Evolutionary conservation across 2,888 invertebrate genomes (phyloP).

Genomic region (Lysandra coridon): DNA sequence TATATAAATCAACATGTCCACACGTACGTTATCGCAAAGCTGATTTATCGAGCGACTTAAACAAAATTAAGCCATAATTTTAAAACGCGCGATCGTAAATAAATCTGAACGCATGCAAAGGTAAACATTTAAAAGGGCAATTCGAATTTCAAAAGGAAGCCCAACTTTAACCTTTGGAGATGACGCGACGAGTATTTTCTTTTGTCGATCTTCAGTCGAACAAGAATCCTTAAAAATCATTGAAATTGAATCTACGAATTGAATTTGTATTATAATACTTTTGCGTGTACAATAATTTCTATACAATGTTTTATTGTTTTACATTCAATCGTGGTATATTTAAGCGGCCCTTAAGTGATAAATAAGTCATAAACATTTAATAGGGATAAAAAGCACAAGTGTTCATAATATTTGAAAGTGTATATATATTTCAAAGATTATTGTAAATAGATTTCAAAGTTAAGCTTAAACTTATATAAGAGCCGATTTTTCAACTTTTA

Average conservation of each 20-base stretch:
- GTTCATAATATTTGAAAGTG: too few relatives aligned
- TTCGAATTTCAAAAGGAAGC: constrained; percentile 17
- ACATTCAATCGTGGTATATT: background rate
- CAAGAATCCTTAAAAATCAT: background rate
- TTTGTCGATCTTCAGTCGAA: background rate
- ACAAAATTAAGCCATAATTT: constrained; percentile 27
- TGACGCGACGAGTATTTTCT: background rate
- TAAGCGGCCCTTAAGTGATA: background rate
- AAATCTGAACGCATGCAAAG: background rate
- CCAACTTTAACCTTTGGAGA: background rate
- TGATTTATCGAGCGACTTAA: background rate
- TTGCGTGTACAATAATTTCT: too few relatives aligned
- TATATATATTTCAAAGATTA: too few relatives aligned
- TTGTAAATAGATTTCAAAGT: background rate
- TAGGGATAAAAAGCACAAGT: background rate
- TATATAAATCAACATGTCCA: constrained; percentile 10
- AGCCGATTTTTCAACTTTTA: too few relatives aligned
- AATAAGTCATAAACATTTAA: background rate
- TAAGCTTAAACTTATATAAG: background rate
- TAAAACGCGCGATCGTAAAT: constrained; percentile 5
- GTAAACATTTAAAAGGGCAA: constrained; percentile 7
- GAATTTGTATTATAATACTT: too few relatives aligned
- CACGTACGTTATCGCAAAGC: background rate
- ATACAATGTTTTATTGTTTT: background rate
- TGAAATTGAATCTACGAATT: too few relatives aligned